A percentile compares a stretch with the other conserved stretches of the same genome.
Evolutionary conservation across 2,113 vertebrate genomes (phyloP).

Genomic region (Passer montanus): DNA sequence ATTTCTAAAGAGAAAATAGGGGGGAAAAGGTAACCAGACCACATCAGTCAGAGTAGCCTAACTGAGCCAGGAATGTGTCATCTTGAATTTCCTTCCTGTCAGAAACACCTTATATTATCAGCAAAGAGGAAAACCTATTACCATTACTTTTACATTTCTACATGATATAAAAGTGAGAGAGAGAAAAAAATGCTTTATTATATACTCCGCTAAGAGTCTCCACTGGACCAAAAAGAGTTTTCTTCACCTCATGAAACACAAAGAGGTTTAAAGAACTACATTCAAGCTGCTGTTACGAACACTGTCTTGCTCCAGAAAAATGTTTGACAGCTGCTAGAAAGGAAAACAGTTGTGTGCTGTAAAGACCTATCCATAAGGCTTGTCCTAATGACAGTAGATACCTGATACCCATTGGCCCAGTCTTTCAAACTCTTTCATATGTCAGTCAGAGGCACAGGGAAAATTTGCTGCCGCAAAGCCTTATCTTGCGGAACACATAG

Average conservation of each 20-base stretch:
- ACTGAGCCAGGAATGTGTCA: conserved; percentile 15
- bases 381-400: not conserved
- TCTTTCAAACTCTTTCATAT: not conserved
- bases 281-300: not conserved
- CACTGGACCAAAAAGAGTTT: conserved; percentile 1
- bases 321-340: not conserved
- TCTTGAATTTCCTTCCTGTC: conserved; percentile 35
- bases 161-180: not conserved
- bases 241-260: conserved; percentile 37
- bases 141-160: conserved; percentile 31
- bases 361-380: not conserved
- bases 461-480: not conserved
- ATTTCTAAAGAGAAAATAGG: conserved; percentile 30
- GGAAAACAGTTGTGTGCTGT: not conserved
- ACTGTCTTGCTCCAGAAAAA: not conserved
- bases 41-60: conserved; percentile 20
- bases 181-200: not conserved
- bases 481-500: not conserved
- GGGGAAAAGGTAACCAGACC: conserved; percentile 30
- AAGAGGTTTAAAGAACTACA: not conserved
- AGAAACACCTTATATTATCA: conserved; percentile 24
- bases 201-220: not conserved
- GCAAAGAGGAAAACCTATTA: conserved; percentile 22
- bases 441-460: not conserved
- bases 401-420: rapidly evolving